Evolutionary conservation across 2,797 vertebrate species (phyloP).

Genomic region (Balearica regulorum): DNA sequence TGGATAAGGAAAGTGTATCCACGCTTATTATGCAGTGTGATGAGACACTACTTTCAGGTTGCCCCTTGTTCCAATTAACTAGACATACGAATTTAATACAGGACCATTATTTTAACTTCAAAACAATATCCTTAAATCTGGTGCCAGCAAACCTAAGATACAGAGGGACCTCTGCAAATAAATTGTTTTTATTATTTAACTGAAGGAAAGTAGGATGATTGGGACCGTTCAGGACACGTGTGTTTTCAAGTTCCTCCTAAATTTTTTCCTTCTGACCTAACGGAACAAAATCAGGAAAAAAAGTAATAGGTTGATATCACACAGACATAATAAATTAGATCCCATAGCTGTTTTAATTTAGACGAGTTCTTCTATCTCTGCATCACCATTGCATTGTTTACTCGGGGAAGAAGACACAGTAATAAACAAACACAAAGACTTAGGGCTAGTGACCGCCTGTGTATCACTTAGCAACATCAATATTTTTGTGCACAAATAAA

Average conservation of each 20-base stretch:
- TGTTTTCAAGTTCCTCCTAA: neutral
- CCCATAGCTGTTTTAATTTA: slow-evolving; percentile 40
- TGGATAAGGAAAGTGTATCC: neutral
- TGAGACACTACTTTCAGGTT: neutral
- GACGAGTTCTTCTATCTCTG: neutral
- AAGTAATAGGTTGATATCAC: slow-evolving; percentile 1
- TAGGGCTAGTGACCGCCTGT: neutral
- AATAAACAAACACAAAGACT: slow-evolving; percentile 66
- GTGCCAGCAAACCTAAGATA: neutral
- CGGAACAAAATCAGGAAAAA: neutral
- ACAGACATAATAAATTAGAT: slow-evolving; percentile 46
- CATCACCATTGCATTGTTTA: slow-evolving; percentile 63
- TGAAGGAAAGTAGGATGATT: neutral
- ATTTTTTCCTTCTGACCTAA: slow-evolving; percentile 40
- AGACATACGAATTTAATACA: neutral
- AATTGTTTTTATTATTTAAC: neutral
- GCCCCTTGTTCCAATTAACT: neutral
- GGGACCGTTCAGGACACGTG: fast-evolving
- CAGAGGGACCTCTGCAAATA: neutral
- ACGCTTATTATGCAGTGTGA: neutral
- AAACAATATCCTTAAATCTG: neutral
- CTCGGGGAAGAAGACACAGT: slow-evolving; percentile 3
- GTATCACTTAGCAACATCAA: slow-evolving; percentile 77
- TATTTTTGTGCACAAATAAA: slow-evolving; percentile 76
- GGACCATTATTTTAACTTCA: neutral